Base-by-base conservation (phyloP, 2,888 invertebrate genomes). In the Anthophora plumipes region DNA sequence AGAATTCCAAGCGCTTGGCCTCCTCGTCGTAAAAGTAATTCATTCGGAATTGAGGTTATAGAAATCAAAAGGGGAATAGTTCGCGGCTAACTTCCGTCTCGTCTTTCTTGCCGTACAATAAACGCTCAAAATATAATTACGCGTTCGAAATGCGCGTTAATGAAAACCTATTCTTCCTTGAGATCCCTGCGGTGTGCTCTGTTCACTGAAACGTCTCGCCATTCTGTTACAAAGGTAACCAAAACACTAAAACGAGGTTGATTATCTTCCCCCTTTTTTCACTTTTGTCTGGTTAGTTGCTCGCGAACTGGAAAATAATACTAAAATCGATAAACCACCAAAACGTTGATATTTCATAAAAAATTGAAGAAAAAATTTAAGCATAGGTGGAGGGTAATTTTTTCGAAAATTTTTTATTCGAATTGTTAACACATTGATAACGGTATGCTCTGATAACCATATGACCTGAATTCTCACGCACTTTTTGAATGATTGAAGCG, bases 61-160 rank as follows among this genome's bases (percentile, higher is more conserved):
- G 74, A 60, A 74, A 52, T 74, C 20, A 68, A 74, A 60, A 17
- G 60, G 17, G 31, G 43, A 48, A 22, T 41, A 31, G 25, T 59
- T 66, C 17, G 43, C 31, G 37, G 22, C 52, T 43, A 43, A 43
- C 60, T 74, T 74, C 52, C 74, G 11, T 39, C 22, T 61, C 22
- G 43, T 22, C 22, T 69, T 69, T 37, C 54, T 68, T 46, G 12
- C 37, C 43, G 39, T 22, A 67, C 43, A 74, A 69, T 74, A 46
- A 46, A 54, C 43, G 54, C 43, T 74, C 46, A n/a, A 74, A 60
- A 74, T 60, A 54, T 74, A 74, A 74, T 74, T 69, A 46, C 52
- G 60, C 52, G 43, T 54, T 60, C 41, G 11, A 60, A 48, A 59
- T 25, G 25, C 73, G 64, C 14, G 20, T 48, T 60, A 25, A 74